Conservation (phyloP, 2,113 vertebrate species). For the Sciurus niger region DNA sequence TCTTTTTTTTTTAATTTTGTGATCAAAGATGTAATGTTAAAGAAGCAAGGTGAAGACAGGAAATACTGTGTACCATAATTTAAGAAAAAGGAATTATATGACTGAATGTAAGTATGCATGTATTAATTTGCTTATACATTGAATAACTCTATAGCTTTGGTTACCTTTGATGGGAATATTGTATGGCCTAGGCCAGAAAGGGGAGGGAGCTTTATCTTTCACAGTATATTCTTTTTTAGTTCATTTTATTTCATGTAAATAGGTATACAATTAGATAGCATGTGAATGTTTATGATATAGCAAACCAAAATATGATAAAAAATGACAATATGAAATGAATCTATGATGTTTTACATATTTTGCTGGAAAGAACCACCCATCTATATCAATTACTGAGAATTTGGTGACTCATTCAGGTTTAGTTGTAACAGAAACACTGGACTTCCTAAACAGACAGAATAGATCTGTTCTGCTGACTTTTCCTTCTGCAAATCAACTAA, state of each 20-base stretch:
- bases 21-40: constrained; percentile 3
- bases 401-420: not conserved
- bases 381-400: not conserved
- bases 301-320: not conserved
- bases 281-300: not conserved
- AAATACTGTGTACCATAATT: not conserved
- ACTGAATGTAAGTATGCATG: not conserved
- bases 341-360: not conserved
- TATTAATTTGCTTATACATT: not conserved
- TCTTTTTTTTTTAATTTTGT: not conserved
- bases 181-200: not conserved
- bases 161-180: not conserved
- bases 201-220: not conserved
- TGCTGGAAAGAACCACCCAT: not conserved
- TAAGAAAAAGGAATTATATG: not conserved
- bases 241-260: constrained; percentile 7
- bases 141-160: not conserved
- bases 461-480: not conserved
- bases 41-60: not conserved
- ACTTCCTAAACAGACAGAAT: too few species aligned
- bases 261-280: not conserved
- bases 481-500: not conserved
- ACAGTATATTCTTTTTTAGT: not conserved
- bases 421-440: not conserved
- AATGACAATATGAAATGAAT: not conserved